Conservation (phyloP, 2,113 vertebrate genomes). For the Cettia cetti region DNA sequence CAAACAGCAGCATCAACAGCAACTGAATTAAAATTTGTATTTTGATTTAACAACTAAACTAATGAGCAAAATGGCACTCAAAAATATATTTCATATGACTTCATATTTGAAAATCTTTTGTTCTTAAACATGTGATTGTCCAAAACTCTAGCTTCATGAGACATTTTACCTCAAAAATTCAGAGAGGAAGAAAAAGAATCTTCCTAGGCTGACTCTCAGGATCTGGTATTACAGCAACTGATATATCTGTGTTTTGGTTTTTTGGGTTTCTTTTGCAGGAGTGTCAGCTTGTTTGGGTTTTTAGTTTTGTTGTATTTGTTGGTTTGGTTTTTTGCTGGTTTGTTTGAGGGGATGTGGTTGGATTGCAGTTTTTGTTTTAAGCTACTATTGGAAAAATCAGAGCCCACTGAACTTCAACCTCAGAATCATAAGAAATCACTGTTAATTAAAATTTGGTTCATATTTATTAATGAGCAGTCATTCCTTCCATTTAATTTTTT, state of each 20-base stretch:
- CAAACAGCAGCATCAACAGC: background rate
- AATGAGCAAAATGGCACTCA: background rate
- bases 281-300: fast-evolving
- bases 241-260: fast-evolving
- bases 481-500: background rate
- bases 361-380: background rate
- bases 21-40: background rate
- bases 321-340: background rate
- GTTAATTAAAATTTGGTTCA: background rate
- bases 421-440: background rate
- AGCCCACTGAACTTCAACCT: background rate
- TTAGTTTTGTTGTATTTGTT: background rate
- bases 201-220: background rate
- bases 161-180: background rate
- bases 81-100: background rate
- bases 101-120: background rate
- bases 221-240: background rate
- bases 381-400: background rate
- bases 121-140: background rate
- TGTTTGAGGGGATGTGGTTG: background rate
- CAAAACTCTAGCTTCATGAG: background rate
- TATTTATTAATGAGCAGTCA: background rate
- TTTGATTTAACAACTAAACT: background rate
- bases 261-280: background rate
- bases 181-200: background rate